Conservation (phyloP, 1,140 invertebrate species). For the Drosophila repleta region DNA sequence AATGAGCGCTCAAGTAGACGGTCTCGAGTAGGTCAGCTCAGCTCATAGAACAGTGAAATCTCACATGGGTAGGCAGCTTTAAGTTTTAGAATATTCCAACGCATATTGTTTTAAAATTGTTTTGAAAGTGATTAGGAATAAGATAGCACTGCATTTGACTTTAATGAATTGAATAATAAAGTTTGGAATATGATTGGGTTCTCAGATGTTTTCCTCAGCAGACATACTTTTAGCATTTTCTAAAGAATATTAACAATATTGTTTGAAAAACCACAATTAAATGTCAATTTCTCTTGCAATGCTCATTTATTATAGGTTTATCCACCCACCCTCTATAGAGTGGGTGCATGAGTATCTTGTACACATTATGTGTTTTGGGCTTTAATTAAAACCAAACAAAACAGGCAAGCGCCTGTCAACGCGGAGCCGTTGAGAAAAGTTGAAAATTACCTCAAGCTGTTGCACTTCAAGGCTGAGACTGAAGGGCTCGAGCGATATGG, state of each 20-base stretch:
- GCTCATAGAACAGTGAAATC: too few species aligned
- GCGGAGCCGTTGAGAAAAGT: slow-evolving; percentile 60
- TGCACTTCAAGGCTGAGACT: slow-evolving; percentile 48
- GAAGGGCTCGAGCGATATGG: background rate
- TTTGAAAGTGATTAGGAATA: too few species aligned
- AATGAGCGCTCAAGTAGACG: too few species aligned
- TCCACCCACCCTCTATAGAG: background rate
- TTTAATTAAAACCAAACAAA: slow-evolving; percentile 81
- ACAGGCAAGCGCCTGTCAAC: slow-evolving; percentile 68
- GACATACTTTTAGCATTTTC: background rate
- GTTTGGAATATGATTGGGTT: too few species aligned
- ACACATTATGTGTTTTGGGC: slow-evolving; percentile 58
- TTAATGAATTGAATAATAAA: too few species aligned
- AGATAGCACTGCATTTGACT: too few species aligned
- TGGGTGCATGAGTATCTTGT: slow-evolving; percentile 3
- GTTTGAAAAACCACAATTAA: slow-evolving; percentile 29
- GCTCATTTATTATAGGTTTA: slow-evolving; percentile 12
- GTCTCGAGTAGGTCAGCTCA: too few species aligned
- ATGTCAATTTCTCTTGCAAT: slow-evolving; percentile 13
- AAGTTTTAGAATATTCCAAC: too few species aligned
- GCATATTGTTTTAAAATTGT: too few species aligned
- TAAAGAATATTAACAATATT: too few species aligned
- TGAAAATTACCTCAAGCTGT: slow-evolving; percentile 82
- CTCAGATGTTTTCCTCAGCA: too few species aligned
- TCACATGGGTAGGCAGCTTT: too few species aligned